These are phyloP conservation scores for Phalacrocorax carbo DNA, from an alignment of 2,113 vertebrate genomes.

Conservation along the genomic window DNA sequence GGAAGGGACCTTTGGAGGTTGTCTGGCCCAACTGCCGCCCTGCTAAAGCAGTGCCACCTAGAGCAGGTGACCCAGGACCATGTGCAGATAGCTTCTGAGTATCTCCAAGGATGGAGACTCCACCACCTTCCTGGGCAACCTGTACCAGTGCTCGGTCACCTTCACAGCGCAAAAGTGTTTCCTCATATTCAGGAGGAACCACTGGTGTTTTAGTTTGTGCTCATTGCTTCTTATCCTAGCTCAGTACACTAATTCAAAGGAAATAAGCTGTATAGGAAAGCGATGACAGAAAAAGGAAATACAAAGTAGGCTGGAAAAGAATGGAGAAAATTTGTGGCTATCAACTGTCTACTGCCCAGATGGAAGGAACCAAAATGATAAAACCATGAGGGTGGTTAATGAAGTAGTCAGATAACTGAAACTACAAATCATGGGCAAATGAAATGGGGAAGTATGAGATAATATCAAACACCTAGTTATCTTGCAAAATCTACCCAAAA, in stretches of 20 bases:
- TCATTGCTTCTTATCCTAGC: neutral
- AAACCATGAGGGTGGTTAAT: neutral
- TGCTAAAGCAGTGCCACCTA: neutral
- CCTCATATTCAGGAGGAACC: neutral
- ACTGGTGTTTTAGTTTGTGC: neutral
- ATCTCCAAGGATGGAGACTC: neutral
- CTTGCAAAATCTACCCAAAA: neutral
- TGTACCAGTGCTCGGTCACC: neutral
- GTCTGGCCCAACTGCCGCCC: neutral
- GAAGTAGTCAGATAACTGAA: neutral
- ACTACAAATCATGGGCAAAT: neutral
- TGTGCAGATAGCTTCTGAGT: neutral
- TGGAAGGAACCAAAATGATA: neutral
- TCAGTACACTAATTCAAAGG: neutral
- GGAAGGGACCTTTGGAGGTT: neutral
- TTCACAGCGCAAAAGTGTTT: neutral
- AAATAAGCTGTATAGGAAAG: neutral
- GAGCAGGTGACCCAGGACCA: neutral
- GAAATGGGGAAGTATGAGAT: neutral
- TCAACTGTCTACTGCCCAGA: neutral
- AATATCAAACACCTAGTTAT: neutral
- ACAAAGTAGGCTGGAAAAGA: neutral
- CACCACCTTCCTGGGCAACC: neutral
- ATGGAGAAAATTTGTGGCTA: neutral
- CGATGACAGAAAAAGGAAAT: neutral